Percentiles rank a stretch among this genome's conserved stretches.
Conservation (phyloP, 2,797 vertebrate species). For the Ptychadena robeensis region DNA sequence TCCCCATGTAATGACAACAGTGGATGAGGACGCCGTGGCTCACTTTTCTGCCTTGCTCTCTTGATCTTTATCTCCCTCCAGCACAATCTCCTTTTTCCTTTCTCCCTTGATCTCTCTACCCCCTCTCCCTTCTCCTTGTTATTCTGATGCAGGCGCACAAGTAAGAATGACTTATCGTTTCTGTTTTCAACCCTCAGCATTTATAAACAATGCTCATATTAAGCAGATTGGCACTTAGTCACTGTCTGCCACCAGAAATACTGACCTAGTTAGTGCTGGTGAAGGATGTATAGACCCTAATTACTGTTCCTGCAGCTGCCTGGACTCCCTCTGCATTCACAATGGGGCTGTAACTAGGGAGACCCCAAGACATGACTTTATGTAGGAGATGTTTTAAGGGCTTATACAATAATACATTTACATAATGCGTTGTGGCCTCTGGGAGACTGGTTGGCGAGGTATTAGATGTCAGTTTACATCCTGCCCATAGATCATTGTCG, state of each 20-base stretch:
- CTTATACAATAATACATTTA: slow-evolving; percentile 5
- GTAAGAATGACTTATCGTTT: slow-evolving; percentile 61
- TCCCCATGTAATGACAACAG: slow-evolving; percentile 36
- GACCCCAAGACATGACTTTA: slow-evolving; percentile 43
- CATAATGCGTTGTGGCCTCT: slow-evolving; percentile 33
- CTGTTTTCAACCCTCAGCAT: slow-evolving; percentile 62
- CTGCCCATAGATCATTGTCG: background rate
- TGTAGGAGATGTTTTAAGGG: slow-evolving; percentile 23
- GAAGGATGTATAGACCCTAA: slow-evolving; percentile 61
- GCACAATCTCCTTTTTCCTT: slow-evolving; percentile 17
- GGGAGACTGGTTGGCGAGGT: background rate
- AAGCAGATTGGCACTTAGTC: slow-evolving; percentile 63
- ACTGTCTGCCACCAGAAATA: slow-evolving; percentile 62
- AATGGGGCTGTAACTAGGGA: slow-evolving; percentile 54
- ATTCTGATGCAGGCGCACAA: slow-evolving; percentile 52
- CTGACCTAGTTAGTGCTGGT: slow-evolving; percentile 61
- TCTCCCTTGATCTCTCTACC: slow-evolving; percentile 23
- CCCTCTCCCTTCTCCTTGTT: slow-evolving; percentile 54
- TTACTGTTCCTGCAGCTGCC: slow-evolving; percentile 59
- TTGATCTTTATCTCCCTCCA: slow-evolving; percentile 36
- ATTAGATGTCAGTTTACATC: background rate
- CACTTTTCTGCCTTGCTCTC: slow-evolving; percentile 20
- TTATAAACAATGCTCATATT: slow-evolving; percentile 64
- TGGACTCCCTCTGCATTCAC: slow-evolving; percentile 57
- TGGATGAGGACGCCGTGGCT: slow-evolving; percentile 11